Percentiles rank a stretch among this genome's conserved stretches.
Conservation (phyloP, 1,140 invertebrate species). For the Megalonaias nervosa region DNA sequence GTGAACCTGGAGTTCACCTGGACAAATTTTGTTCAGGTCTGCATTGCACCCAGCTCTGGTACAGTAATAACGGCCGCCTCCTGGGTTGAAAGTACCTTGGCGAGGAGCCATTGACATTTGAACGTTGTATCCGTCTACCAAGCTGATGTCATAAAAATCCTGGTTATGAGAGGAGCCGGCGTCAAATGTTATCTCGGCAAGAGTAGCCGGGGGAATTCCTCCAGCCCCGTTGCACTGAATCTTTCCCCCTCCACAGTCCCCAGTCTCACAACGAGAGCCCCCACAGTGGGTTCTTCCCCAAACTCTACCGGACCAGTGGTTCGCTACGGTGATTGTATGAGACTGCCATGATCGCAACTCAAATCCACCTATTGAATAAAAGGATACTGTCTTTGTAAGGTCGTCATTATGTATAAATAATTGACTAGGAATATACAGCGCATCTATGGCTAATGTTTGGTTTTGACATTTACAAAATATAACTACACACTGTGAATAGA, state of each 20-base stretch:
- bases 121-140: conserved; percentile 73
- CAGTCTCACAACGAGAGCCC: conserved; percentile 64
- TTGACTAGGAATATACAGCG: not conserved
- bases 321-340: conserved; percentile 26
- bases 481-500: not conserved
- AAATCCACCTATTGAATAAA: conserved; percentile 5
- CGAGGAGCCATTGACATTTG: conserved; percentile 48
- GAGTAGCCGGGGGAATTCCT: conserved; percentile 69
- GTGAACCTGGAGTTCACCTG: conserved; percentile 71
- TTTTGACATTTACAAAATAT: not conserved
- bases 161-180: conserved; percentile 46
- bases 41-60: conserved; percentile 70
- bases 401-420: not conserved
- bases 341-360: not conserved
- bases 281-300: conserved; percentile 71
- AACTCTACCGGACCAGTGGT: conserved; percentile 60
- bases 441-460: not conserved
- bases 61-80: conserved; percentile 68
- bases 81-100: conserved; percentile 35
- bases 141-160: conserved; percentile 72
- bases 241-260: conserved; percentile 64
- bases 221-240: conserved; percentile 70
- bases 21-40: conserved; percentile 76
- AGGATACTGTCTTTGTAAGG: not conserved
- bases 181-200: conserved; percentile 71